Evolutionary conservation across 2,113 vertebrate species (phyloP), one percentile per base, ranked within the genome.

Genomic region (Sardina pilchardus): DNA sequence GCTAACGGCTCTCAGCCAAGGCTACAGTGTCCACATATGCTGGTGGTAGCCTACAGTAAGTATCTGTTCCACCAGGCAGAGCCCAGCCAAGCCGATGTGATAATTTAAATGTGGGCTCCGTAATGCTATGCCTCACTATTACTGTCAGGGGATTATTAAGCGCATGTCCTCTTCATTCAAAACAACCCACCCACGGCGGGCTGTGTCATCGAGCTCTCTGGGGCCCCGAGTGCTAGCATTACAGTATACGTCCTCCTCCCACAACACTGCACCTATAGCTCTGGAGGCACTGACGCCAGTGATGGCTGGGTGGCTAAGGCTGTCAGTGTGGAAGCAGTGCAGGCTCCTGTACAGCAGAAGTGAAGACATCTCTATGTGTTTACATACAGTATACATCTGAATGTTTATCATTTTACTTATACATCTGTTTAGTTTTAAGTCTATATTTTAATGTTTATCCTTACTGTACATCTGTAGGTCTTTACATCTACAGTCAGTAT

Each of bases 21-120:
- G 6, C 19, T 24, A 24, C 53, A 24, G 21, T 24, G 19, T 56
- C 53, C 19, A 56, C 53, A 56, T 56, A 6, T 56, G 48, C 48
- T 50, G 53, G 19, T 24, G 19, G 53, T 34, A 34, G 71, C 71
- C 71, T 78, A 78, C 71, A 34, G 26, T 78, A 78, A 34, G 26
- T 78, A 78, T 78, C 71, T 78, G 34, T 78, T 78, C 71, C 71
- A 78, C 36, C 16, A 36, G 16, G 71, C 71, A 34, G 9, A 78
- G 71, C 71, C 71, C 30, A 34, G 71, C 71, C 71, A 78, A 78
- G 71, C 71, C 30, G 71, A 78, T 78, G 71, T 34, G 71, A 34
- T 78, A 78, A 78, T 78, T 78, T 78, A 78, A 78, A 78, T 36
- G 71, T 78, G 30, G 71, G 71, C 71, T 78, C 71, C 71, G 71